Percentiles rank a stretch among this genome's conserved stretches.
Conservation (phyloP, 1,140 invertebrate genomes). For the Lepidurus arcticus region DNA sequence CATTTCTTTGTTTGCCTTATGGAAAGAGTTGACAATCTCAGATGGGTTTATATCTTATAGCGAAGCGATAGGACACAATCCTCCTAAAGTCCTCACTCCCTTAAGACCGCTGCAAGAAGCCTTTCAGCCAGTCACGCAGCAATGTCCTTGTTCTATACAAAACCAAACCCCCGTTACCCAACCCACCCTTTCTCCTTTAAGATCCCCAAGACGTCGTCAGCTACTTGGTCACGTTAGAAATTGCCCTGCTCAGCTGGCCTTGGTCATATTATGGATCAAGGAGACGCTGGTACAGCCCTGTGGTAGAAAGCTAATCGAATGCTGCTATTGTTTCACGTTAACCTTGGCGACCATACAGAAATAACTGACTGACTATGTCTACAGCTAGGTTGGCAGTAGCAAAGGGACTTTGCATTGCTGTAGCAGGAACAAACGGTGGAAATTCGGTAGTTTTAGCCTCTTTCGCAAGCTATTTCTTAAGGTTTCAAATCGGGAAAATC, state of each 20-base stretch:
- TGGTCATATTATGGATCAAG: conserved; percentile 6
- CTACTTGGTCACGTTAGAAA: conserved; percentile 14
- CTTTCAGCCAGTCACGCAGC: conserved; percentile 20
- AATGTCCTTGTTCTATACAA: conserved; percentile 19
- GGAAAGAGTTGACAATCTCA: no score
- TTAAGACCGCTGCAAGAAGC: not conserved
- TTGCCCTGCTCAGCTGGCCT: conserved; percentile 12
- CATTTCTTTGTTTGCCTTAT: no score
- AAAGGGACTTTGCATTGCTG: no score
- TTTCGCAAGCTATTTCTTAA: no score
- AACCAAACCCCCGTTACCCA: not conserved
- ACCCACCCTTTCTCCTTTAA: not conserved
- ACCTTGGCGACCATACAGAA: no score
- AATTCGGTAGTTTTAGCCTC: no score
- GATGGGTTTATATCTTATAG: not conserved
- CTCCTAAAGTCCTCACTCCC: not conserved
- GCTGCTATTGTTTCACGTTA: not conserved
- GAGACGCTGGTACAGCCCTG: not conserved
- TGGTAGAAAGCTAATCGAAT: not conserved
- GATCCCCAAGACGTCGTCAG: conserved; percentile 13
- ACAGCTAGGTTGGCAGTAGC: no score
- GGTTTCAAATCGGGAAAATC: no score
- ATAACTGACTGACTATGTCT: no score
- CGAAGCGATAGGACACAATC: conserved; percentile 5
- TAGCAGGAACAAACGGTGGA: no score